Base-by-base conservation (phyloP, 2,113 vertebrate genomes). In the Etheostoma spectabile region DNA sequence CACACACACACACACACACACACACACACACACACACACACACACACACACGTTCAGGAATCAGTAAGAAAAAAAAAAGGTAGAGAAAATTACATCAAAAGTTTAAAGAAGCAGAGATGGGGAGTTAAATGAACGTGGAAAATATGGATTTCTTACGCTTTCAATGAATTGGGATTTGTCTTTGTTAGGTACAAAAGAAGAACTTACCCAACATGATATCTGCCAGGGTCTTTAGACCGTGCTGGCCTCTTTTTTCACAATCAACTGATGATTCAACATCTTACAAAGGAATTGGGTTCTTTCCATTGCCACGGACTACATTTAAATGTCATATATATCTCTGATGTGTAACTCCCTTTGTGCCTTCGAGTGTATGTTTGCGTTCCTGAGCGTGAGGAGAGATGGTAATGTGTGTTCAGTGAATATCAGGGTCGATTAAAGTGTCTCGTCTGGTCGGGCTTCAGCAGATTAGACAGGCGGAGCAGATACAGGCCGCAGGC, bases 361-460 rank as follows among this genome's bases (percentile, higher is more conserved):
- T 69, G 74, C 38, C 1, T 22, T 14, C 30, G 30, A 30, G 30
- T 56, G 83, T 22, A 79, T 49, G 74, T 64, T 65, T 85, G 85
- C 11, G 70, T 74, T 80, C 7, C 57, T 35, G 64, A 83, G 87
- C 53, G 60, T 59, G 85, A 74, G 76, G 11, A 59, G 57, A 75
- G 86, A 87, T 52, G 87, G 7, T 89, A 89, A 91, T 89, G 88
- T 86, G 94, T 96, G 95, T 92, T 97, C 96, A 96, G 61, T 97
- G 95, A 96, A 95, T 96, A 97, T 96, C 95, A 95, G 95, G 95
- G 95, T 95, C 93, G 95, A 97, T 95, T 95, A 95, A 87, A 91
- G 93, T 94, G 95, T 90, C 92, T 94, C 84, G 93, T 95, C 94
- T 96, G 93, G 93, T 81, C 87, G 77, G 80, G 90, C 93, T 82